Conservation (phyloP, 1,140 invertebrate species). For the Aphelinus certus region DNA sequence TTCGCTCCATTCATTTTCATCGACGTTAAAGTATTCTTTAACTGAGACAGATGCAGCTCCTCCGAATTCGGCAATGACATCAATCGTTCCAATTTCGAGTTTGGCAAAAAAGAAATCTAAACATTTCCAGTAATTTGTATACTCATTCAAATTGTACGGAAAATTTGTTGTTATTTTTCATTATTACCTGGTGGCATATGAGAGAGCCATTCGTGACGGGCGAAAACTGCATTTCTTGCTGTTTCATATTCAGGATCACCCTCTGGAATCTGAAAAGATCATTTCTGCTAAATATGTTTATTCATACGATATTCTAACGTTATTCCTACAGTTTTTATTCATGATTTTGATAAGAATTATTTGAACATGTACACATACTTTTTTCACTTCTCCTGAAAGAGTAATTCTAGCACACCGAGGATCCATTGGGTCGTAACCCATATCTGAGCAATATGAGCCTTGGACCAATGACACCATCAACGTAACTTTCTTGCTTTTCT, state of each 20-base stretch:
- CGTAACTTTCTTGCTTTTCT: neutral
- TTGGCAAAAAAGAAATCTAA: slow-evolving; percentile 73
- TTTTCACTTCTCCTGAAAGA: slow-evolving; percentile 74
- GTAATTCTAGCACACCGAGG: slow-evolving; percentile 80
- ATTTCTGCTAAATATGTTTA: neutral
- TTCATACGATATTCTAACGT: too few relatives aligned
- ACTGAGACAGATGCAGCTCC: slow-evolving; percentile 73
- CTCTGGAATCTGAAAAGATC: slow-evolving; percentile 62
- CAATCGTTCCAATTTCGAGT: slow-evolving; percentile 75
- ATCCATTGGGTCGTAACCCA: slow-evolving; percentile 79
- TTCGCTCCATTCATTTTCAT: neutral
- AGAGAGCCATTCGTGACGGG: slow-evolving; percentile 74
- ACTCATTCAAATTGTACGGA: neutral
- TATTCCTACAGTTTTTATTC: too few relatives aligned
- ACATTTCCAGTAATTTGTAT: neutral
- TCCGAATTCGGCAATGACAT: slow-evolving; percentile 79
- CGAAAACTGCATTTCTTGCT: slow-evolving; percentile 71
- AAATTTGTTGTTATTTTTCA: neutral
- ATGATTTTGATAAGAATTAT: too few relatives aligned
- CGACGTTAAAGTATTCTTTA: slow-evolving; percentile 68
- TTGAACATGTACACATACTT: slow-evolving; percentile 60
- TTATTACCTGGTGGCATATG: slow-evolving; percentile 70
- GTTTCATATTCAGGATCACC: slow-evolving; percentile 67
- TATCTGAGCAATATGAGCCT: slow-evolving; percentile 70
- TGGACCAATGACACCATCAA: slow-evolving; percentile 4